Evolutionary conservation across 2,113 vertebrate genomes (phyloP).

Genomic region (Phalacrocorax carbo): DNA sequence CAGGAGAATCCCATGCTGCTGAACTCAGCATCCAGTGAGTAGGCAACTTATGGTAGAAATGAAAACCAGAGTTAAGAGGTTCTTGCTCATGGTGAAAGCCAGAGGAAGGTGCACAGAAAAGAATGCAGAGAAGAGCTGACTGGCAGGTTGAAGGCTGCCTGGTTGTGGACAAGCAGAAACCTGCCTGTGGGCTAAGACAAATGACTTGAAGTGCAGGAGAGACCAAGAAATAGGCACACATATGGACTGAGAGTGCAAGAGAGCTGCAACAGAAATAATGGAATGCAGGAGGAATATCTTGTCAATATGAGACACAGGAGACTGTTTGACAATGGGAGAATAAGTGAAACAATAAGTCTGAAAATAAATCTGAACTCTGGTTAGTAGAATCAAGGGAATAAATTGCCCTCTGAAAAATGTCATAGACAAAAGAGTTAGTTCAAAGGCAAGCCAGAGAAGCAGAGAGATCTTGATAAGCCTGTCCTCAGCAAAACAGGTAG

Average conservation of each 20-base stretch:
- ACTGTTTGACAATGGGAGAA: background rate
- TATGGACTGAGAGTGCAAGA: background rate
- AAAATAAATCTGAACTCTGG: background rate
- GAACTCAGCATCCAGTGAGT: background rate
- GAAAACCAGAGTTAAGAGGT: background rate
- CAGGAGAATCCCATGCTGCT: background rate
- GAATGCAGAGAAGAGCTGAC: background rate
- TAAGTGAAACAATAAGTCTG: background rate
- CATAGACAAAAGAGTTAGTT: background rate
- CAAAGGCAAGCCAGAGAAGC: background rate
- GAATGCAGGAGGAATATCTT: background rate
- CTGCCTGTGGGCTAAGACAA: background rate
- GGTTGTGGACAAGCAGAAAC: background rate
- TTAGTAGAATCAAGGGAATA: background rate
- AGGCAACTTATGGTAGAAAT: background rate
- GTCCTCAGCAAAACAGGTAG: background rate
- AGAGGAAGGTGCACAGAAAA: background rate
- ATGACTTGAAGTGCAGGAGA: background rate
- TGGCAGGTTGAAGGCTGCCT: background rate
- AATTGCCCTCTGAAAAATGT: background rate
- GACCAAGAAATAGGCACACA: background rate
- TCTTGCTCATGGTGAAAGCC: background rate
- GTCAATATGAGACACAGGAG: background rate
- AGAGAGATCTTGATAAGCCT: background rate
- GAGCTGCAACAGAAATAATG: background rate